Base-by-base conservation (phyloP, 2,113 vertebrate species). In the Ovis canadensis region DNA sequence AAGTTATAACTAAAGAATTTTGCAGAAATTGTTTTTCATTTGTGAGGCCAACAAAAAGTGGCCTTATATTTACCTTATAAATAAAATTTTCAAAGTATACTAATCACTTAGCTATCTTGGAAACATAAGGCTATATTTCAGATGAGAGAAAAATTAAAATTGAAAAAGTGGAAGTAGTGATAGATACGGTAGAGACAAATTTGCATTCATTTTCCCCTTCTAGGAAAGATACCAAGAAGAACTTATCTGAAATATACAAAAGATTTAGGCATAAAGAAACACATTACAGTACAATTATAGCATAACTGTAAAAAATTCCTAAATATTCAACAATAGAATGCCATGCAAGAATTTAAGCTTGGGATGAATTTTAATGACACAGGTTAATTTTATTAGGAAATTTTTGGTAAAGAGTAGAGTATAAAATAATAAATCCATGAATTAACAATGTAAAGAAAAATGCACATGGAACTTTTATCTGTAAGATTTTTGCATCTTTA, bases 1-100 rank as follows among this genome's bases (percentile, higher is more conserved):
- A 94, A 2, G 3, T 23, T 67, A 7, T 62, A 77, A 88, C 31
- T 84, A 83, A 93, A 96, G 62, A 71, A 60, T 91, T 84, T 87
- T n/a, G 93, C 83, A 80, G 62, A 88, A 95, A 90, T 54, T 89
- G 45, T 45, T 27, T 97, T 97, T 92, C 36, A 84, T 21, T 92
- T 87, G n/a, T 62, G 33, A 94, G 93, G 15, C 3, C 40, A 90
- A 90, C 9, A 80, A 85, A 81, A 90, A 92, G 48, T 50, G 48
- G 48, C 48, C 48, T 50, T 50, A 50, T 50, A 13, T 50, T 50
- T 50, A 36, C 82, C 45, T 62, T 43, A 50, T 7, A 71, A n/a
- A 11, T 7, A 55, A 96, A 77, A 71, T 23, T 52, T 83, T 8
- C 40, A 91, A 97, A 94, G 59, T 87, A 74, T 59, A 74, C 15